These are phyloP conservation scores for Apotomis betuletana DNA, from an alignment of 2,888 invertebrate genomes.

Conservation along the genomic window DNA sequence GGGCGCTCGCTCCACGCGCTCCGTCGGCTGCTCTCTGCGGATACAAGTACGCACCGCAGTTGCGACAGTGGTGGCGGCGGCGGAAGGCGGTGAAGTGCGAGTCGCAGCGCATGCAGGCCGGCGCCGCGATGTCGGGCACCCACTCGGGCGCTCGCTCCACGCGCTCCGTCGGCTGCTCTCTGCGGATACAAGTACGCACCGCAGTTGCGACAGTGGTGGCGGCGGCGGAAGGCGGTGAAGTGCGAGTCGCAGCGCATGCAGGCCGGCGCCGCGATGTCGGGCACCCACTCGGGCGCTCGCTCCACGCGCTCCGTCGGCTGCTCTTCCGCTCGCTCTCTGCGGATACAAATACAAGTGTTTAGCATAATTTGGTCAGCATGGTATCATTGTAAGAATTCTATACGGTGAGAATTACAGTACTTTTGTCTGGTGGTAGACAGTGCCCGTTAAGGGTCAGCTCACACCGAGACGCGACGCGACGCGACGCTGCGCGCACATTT, in stretches of 20 bases:
- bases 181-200: background rate
- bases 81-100: conserved; percentile 97
- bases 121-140: conserved; percentile 97
- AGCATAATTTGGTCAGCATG: too few species aligned
- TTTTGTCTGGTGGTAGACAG: too few species aligned
- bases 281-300: conserved; percentile 94
- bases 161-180: conserved; percentile 41
- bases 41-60: conserved; percentile 57
- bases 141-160: conserved; percentile 86
- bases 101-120: conserved; percentile 96
- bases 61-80: conserved; percentile 97
- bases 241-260: conserved; percentile 97
- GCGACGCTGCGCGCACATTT: too few species aligned
- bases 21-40: conserved; percentile 3
- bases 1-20: conserved; percentile 80
- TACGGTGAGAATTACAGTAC: too few species aligned
- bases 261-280: conserved; percentile 94
- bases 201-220: conserved; percentile 96
- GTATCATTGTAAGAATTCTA: too few species aligned
- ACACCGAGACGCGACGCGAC: too few species aligned
- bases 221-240: conserved; percentile 96
- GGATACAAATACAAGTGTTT: background rate
- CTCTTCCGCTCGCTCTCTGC: conserved; percentile 47
- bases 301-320: conserved; percentile 52
- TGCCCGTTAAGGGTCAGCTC: too few species aligned